phyloP scores from a whole-genome alignment of 1,140 invertebrate species.

The Brachionus sp. region DNA sequence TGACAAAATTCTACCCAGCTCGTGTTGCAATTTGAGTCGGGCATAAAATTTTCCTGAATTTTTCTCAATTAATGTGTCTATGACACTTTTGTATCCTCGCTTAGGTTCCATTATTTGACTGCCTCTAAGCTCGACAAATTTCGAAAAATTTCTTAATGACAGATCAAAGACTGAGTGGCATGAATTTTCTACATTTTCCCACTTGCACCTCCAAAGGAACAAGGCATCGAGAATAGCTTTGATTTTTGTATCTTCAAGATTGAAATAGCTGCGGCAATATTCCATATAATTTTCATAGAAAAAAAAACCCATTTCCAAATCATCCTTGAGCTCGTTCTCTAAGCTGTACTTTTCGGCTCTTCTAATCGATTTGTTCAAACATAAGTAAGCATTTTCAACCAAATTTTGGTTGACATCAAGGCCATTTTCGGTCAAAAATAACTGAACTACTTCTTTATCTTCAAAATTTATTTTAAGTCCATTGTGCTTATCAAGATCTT shows the following conservation, averaged over 20 bases:
- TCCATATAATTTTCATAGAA: slow-evolving; percentile 6
- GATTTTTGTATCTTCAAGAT: not conserved
- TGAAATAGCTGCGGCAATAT: not conserved
- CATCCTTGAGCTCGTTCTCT: not conserved
- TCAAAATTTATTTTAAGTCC: slow-evolving; percentile 29
- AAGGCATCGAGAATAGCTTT: not conserved
- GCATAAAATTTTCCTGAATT: not conserved
- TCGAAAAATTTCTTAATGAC: slow-evolving; percentile 11
- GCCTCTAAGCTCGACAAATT: not conserved
- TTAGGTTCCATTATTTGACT: slow-evolving; percentile 16
- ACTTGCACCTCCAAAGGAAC: slow-evolving; percentile 5
- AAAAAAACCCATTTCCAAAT: not conserved
- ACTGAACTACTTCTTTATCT: not conserved
- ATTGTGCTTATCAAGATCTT: slow-evolving; percentile 25
- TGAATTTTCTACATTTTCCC: slow-evolving; percentile 28
- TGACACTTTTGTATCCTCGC: not conserved
- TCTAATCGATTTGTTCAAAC: not conserved
- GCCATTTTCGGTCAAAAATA: slow-evolving; percentile 1
- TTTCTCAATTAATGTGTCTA: not conserved
- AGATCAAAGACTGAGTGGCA: not conserved
- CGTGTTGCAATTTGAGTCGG: not conserved
- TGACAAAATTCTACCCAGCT: not conserved
- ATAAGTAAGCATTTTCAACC: not conserved
- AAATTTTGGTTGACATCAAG: not conserved
- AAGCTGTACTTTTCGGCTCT: not conserved